Conservation (phyloP, 1,140 invertebrate species). For the Elymnias hypermnestra region DNA sequence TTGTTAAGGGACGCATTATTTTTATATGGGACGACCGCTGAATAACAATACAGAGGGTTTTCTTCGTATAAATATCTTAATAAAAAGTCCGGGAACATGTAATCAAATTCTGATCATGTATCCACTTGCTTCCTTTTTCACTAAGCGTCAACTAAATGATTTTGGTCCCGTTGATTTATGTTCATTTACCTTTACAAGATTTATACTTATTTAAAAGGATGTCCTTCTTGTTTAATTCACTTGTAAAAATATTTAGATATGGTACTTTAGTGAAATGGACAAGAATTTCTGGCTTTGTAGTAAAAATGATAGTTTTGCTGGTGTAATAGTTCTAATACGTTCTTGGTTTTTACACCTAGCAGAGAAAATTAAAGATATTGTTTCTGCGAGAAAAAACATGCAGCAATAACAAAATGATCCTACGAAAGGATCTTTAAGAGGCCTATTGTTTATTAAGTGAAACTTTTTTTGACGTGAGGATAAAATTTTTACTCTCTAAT, state of each 20-base stretch:
- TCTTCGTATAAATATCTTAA: slow-evolving; percentile 70
- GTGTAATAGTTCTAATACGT: too few relatives aligned
- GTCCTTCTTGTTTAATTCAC: slow-evolving; percentile 28
- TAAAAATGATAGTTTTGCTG: too few relatives aligned
- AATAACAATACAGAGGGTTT: slow-evolving; percentile 63
- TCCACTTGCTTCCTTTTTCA: slow-evolving; percentile 53
- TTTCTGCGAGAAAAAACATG: too few relatives aligned
- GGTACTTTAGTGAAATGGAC: not conserved
- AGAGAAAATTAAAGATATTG: too few relatives aligned
- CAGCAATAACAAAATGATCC: too few relatives aligned
- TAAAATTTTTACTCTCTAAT: too few relatives aligned
- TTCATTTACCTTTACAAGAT: slow-evolving; percentile 42
- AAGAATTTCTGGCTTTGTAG: slow-evolving; percentile 21
- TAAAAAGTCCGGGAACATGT: slow-evolving; percentile 58
- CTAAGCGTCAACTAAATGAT: slow-evolving; percentile 47
- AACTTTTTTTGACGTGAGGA: too few relatives aligned
- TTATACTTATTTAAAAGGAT: slow-evolving; percentile 62
- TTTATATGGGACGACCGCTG: slow-evolving; percentile 61
- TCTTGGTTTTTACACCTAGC: too few relatives aligned
- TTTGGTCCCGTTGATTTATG: slow-evolving; percentile 51
- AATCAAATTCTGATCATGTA: slow-evolving; percentile 67
- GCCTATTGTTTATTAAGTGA: too few relatives aligned
- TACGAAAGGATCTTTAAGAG: too few relatives aligned
- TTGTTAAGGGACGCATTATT: slow-evolving; percentile 61
- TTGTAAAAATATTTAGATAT: not conserved